These are phyloP conservation scores for Spheniscus mendiculus DNA, from an alignment of 2,113 vertebrate genomes.

Conservation along the genomic window DNA sequence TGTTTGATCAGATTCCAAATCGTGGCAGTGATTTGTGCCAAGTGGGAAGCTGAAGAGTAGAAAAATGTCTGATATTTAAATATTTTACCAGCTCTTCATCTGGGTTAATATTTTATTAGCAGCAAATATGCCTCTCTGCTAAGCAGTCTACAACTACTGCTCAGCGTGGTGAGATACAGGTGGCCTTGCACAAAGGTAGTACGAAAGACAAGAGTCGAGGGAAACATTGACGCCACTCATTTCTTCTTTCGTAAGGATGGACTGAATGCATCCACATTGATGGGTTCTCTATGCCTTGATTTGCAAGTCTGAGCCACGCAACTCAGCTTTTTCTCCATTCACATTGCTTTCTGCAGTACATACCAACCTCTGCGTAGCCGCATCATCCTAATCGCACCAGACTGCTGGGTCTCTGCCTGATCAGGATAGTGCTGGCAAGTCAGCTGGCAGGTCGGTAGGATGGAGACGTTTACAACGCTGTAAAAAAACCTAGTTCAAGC, in stretches of 20 bases:
- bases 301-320: not conserved
- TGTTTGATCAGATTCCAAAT: slow-evolving; percentile 46
- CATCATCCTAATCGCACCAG: not conserved
- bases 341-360: not conserved
- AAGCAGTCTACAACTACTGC: not conserved
- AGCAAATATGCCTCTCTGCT: not conserved
- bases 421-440: not conserved
- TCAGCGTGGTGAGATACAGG: accelerated
- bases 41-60: not conserved
- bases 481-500: not conserved
- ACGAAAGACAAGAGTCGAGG: not conserved
- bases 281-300: not conserved
- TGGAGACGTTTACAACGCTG: not conserved
- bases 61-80: slow-evolving; percentile 42
- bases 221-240: not conserved
- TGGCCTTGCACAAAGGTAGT: not conserved
- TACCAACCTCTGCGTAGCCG: not conserved
- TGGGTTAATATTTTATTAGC: slow-evolving; percentile 20
- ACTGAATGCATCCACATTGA: not conserved
- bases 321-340: not conserved
- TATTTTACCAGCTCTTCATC: slow-evolving; percentile 28
- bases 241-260: not conserved
- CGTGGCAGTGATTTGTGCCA: slow-evolving; percentile 14
- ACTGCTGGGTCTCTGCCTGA: not conserved
- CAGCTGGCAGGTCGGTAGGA: not conserved